Evolutionary conservation across 2,113 vertebrate genomes (phyloP), one percentile per base, ranked within the genome.

Genomic region (Atlantisia rogersi): DNA sequence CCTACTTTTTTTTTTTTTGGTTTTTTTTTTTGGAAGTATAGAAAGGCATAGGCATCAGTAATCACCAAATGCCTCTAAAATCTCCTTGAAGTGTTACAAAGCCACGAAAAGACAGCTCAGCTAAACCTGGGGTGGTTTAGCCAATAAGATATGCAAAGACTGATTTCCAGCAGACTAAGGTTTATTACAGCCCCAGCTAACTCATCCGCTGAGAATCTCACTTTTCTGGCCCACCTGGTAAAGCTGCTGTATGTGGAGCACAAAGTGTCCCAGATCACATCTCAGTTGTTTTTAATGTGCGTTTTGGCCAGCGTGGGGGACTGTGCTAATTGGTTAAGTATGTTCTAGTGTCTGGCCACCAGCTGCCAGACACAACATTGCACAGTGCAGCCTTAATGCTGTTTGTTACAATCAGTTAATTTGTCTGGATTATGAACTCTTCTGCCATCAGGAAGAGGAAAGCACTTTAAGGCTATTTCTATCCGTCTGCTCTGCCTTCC

Each of bases 341-440:
- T 94, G 94, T 95, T 96, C 69, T 88, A 82, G 53, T 88, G 94
- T 92, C 96, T 96, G 95, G 92, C 71, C 88, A 96, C 94, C 94
- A 96, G 93, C 92, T 97, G 97, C 95, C 93, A 96, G 83, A 73
- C 83, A 28, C 88, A 91, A 53, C 84, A 87, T 21, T 22, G 12
- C 63, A 11, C 83, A 79, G 60, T 20, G 55, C 62, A 88, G 69
- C 75, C 68, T 96, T 95, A 85, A 95, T 93, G 70, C 84, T 92
- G 40, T 78, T 97, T 96, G 84, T 89, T 82, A 67, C 67, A 91
- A 87, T 90, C 35, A 59, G 77, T 96, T 95, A 78, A 82, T 96
- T 89, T 97, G 78, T 95, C 93, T 92, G 63, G 70, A 91, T 93
- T 94, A 88, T 88, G 69, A 95, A 82, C 60, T 97, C 64, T 85